Conservation (phyloP, 2,888 invertebrate species). For the Drosophila setosimentum region DNA sequence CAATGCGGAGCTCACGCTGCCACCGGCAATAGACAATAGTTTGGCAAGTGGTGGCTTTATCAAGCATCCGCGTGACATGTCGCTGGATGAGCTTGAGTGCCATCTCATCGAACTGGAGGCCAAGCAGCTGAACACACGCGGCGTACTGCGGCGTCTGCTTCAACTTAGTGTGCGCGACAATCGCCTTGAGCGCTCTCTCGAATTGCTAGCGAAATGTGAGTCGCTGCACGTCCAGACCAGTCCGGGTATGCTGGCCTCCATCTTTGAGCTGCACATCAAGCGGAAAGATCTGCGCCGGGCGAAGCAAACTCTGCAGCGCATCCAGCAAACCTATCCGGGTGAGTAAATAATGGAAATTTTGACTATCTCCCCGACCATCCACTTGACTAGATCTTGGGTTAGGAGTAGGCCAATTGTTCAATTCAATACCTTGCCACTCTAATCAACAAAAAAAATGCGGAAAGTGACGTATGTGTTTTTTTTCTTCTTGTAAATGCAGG, state of each 20-base stretch:
- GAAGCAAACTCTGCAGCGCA: constrained; percentile 86
- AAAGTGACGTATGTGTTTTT: neutral
- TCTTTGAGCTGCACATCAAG: constrained; percentile 88
- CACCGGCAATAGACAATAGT: constrained; percentile 52
- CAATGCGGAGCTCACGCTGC: constrained; percentile 82
- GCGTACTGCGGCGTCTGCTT: constrained; percentile 88
- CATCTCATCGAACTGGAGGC: constrained; percentile 89
- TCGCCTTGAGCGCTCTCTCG: constrained; percentile 86
- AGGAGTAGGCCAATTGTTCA: neutral
- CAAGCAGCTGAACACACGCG: constrained; percentile 89
- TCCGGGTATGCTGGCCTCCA: constrained; percentile 89
- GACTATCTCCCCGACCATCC: neutral
- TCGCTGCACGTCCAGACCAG: constrained; percentile 86
- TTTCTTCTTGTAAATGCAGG: constrained; percentile 60
- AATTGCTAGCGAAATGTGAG: constrained; percentile 87
- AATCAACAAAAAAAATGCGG: neutral
- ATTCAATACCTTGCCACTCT: neutral
- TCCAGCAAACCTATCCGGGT: constrained; percentile 86
- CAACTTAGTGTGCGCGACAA: constrained; percentile 87
- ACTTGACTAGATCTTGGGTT: neutral
- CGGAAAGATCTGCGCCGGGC: constrained; percentile 87
- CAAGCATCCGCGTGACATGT: constrained; percentile 88
- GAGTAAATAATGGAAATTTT: neutral
- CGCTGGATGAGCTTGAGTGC: constrained; percentile 87
- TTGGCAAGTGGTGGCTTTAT: constrained; percentile 81